A percentile compares a stretch with the other conserved stretches of the same genome.
Conservation (phyloP, 1,140 invertebrate genomes). For the Gryllus bimaculatus region DNA sequence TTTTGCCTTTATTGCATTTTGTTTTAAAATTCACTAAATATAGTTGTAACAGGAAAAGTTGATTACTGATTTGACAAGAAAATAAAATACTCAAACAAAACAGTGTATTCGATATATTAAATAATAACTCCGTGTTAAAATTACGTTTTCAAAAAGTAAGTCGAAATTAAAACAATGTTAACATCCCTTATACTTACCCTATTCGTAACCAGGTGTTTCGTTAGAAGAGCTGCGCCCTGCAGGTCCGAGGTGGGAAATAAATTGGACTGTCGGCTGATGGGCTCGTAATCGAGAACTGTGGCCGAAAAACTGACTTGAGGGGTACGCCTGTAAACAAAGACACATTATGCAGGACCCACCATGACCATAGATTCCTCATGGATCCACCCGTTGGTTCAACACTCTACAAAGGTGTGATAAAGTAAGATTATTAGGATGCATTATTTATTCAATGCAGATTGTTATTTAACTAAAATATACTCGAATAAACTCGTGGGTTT, state of each 20-base stretch:
- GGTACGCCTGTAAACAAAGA: conserved; percentile 13
- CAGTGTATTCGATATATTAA: too few species aligned
- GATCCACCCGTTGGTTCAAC: too few species aligned
- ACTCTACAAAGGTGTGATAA: too few species aligned
- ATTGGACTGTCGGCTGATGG: conserved; percentile 31
- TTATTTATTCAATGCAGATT: background rate
- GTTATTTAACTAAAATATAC: background rate
- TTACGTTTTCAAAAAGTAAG: too few species aligned
- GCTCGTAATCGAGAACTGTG: conserved; percentile 32
- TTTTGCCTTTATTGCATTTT: too few species aligned
- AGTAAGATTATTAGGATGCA: background rate
- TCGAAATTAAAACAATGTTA: too few species aligned
- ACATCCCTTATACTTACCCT: conserved; percentile 1
- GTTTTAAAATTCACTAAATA: too few species aligned
- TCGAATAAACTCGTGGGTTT: background rate
- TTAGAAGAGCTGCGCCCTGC: conserved; percentile 15
- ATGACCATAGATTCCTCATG: too few species aligned
- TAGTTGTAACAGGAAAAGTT: too few species aligned
- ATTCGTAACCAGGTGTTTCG: conserved; percentile 21
- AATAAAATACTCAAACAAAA: too few species aligned
- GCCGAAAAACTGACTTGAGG: conserved; percentile 27
- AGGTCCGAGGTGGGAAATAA: conserved; percentile 35
- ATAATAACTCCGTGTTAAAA: too few species aligned
- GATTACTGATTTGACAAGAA: too few species aligned
- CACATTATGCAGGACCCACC: background rate